Evolutionary conservation across 2,888 invertebrate species (phyloP).

Genomic region (Camptogramma bilineatum): DNA sequence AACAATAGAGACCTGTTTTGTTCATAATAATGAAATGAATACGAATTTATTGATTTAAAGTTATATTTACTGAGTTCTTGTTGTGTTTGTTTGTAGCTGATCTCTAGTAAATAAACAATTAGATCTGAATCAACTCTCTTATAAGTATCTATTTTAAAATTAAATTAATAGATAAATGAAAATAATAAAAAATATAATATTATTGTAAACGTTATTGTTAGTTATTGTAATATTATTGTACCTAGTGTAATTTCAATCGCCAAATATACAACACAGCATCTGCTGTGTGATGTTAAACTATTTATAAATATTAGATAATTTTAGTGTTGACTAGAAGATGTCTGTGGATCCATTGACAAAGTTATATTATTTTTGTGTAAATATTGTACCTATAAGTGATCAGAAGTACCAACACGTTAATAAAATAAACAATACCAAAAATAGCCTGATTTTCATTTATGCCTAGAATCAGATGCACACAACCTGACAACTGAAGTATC

Average conservation of each 20-base stretch:
- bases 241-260: slow-evolving; percentile 20
- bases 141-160: slow-evolving; percentile 14
- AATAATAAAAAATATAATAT: slow-evolving; percentile 12
- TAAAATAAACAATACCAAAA: slow-evolving; percentile 49
- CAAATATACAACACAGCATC: slow-evolving; percentile 37
- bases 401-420: slow-evolving; percentile 64
- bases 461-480: no score
- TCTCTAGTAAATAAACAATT: slow-evolving; percentile 33
- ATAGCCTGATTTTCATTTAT: slow-evolving; percentile 18
- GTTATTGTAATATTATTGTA: slow-evolving; percentile 7
- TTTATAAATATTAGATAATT: slow-evolving; percentile 48
- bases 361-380: slow-evolving; percentile 63
- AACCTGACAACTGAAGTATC: no score
- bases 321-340: slow-evolving; percentile 37
- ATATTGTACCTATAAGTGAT: slow-evolving; percentile 57
- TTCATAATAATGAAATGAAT: slow-evolving; percentile 11
- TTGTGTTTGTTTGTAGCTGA: slow-evolving; percentile 26
- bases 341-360: slow-evolving; percentile 41
- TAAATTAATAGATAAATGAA: slow-evolving; percentile 23
- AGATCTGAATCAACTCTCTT: slow-evolving; percentile 43
- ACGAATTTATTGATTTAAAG: slow-evolving; percentile 17
- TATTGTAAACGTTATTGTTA: slow-evolving; percentile 23
- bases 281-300: slow-evolving; percentile 56
- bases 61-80: slow-evolving; percentile 14
- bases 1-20: slow-evolving; percentile 22